Conservation (phyloP, 2,888 invertebrate species). For the Chrysina gloriosa region DNA sequence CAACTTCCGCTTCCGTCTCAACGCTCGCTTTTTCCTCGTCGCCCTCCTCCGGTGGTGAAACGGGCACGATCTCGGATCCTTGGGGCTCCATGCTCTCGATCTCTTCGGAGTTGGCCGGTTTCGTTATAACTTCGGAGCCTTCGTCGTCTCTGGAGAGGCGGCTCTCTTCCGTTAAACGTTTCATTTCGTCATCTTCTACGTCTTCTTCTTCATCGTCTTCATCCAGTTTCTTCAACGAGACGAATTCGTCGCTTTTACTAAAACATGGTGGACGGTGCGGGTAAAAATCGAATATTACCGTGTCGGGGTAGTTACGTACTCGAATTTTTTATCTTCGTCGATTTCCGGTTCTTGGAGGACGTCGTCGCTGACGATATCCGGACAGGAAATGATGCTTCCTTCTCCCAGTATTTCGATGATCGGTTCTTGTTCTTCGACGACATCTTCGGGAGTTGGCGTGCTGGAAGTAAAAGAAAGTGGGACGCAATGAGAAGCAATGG, state of each 20-base stretch:
- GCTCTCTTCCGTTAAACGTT: not conserved
- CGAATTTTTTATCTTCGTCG: constrained; percentile 6
- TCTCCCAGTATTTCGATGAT: constrained; percentile 34
- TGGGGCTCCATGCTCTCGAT: not conserved
- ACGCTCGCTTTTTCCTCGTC: constrained; percentile 34
- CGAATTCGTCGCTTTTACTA: constrained; percentile 20
- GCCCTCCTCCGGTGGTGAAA: constrained; percentile 7
- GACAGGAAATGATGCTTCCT: constrained; percentile 48
- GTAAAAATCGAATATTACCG: not conserved
- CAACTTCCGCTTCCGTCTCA: constrained; percentile 38
- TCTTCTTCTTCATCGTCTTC: constrained; percentile 8
- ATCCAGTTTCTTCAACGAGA: not conserved
- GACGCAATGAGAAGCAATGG: no score
- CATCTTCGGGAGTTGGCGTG: constrained; percentile 21
- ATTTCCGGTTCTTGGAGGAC: constrained; percentile 35
- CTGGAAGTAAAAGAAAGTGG: not conserved
- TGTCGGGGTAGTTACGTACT: not conserved
- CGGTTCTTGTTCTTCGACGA: constrained; percentile 33
- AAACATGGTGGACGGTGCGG: no score
- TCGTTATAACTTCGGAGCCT: not conserved
- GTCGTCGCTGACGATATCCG: constrained; percentile 47
- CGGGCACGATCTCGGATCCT: not conserved
- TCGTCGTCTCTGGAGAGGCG: no score
- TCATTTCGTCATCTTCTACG: not conserved
- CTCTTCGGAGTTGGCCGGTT: not conserved